Evolutionary conservation across 2,797 vertebrate genomes (phyloP).

Genomic region (Spinibarbus caldwelli): DNA sequence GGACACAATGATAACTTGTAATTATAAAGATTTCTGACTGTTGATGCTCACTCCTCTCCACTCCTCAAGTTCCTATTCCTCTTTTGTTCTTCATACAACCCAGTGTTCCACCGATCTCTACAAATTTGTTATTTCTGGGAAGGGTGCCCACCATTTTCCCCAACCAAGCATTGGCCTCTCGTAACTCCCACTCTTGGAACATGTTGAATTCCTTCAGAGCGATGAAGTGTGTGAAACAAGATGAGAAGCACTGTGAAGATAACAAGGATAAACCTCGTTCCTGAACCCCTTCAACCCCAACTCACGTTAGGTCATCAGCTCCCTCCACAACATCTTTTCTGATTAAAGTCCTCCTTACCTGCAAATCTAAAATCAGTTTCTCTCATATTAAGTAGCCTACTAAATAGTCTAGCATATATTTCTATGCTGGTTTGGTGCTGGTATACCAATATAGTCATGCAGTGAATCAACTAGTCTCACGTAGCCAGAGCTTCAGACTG

Average conservation of each 20-base stretch:
- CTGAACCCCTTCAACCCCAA: not conserved
- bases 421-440: not conserved
- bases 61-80: not conserved
- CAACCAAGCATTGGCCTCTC: constrained; percentile 65
- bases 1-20: not conserved
- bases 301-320: constrained; percentile 67
- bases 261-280: constrained; percentile 71
- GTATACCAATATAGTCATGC: not conserved
- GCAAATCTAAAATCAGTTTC: not conserved
- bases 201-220: constrained; percentile 73
- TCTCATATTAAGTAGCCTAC: not conserved
- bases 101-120: constrained; percentile 63
- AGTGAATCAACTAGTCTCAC: not conserved
- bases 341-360: constrained; percentile 53
- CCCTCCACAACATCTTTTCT: constrained; percentile 64
- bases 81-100: constrained; percentile 1
- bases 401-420: not conserved
- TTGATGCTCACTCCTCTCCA: constrained; percentile 45
- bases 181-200: constrained; percentile 65
- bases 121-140: constrained; percentile 71
- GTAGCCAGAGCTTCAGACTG: not conserved
- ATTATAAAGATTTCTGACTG: constrained; percentile 41
- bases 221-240: constrained; percentile 69
- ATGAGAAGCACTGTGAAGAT: constrained; percentile 68
- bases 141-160: constrained; percentile 62